These are phyloP conservation scores for Bombus impatiens DNA, from an alignment of 1,140 invertebrate species.

Conservation along the genomic window DNA sequence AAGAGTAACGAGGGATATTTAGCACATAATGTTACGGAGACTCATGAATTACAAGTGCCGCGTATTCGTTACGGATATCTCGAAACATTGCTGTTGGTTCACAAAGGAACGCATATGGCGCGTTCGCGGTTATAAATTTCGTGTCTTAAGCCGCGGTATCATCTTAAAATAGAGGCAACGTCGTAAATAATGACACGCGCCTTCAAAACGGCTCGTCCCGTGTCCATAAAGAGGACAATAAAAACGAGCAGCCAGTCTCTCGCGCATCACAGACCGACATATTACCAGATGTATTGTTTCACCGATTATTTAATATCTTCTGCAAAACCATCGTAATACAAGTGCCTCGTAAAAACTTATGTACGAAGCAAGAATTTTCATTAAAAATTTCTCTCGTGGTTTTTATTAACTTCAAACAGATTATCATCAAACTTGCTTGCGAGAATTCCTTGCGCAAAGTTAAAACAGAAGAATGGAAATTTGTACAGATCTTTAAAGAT, in stretches of 20 bases:
- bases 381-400: neutral
- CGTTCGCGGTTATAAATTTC: constrained; percentile 46
- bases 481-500: no score
- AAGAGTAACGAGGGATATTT: constrained; percentile 41
- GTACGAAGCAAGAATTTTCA: neutral
- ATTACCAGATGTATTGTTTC: neutral
- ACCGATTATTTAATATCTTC: constrained; percentile 9
- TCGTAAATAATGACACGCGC: constrained; percentile 47
- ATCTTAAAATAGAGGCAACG: constrained; percentile 47
- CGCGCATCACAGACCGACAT: neutral
- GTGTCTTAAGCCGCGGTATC: constrained; percentile 45
- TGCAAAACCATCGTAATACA: neutral
- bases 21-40: constrained; percentile 44
- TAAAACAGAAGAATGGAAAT: no score
- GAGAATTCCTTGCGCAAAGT: no score
- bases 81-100: constrained; percentile 15
- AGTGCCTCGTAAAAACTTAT: neutral
- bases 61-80: constrained; percentile 43
- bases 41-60: constrained; percentile 51
- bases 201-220: constrained; percentile 32
- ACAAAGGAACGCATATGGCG: constrained; percentile 40
- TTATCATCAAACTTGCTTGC: neutral
- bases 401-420: neutral
- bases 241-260: constrained; percentile 9
- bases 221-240: constrained; percentile 38